phyloP scores from a whole-genome alignment of 2,113 vertebrate species.

The Leptosomus discolor region DNA sequence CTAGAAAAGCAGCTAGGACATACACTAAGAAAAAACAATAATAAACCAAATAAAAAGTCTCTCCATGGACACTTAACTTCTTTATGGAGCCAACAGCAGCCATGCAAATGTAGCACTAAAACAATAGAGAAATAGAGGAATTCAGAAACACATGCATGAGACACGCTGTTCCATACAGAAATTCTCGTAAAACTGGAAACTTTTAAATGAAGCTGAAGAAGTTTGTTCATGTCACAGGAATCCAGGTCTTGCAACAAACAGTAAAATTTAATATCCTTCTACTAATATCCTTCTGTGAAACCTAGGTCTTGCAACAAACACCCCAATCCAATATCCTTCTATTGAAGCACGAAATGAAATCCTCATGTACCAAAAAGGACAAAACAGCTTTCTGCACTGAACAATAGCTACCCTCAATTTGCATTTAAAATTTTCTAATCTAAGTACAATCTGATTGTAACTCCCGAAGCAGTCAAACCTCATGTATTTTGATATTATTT shows the following conservation, averaged over 20 bases:
- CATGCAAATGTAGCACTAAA: neutral
- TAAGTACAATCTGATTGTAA: neutral
- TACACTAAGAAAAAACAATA: neutral
- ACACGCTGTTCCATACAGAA: neutral
- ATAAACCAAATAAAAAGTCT: neutral
- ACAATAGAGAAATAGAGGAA: neutral
- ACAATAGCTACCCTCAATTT: neutral
- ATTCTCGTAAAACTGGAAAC: neutral
- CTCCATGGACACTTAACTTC: neutral
- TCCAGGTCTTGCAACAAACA: neutral
- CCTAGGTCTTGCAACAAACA: neutral
- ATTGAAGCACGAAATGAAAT: neutral
- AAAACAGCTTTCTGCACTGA: neutral
- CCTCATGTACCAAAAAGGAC: neutral
- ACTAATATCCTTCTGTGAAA: neutral
- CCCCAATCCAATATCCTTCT: neutral
- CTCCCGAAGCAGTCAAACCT: neutral
- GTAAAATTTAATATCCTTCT: neutral
- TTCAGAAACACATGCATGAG: neutral
- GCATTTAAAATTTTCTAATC: neutral
- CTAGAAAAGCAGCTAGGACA: neutral
- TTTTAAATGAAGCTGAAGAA: neutral
- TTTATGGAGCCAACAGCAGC: neutral
- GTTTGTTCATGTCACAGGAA: neutral
- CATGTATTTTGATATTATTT: neutral